These are phyloP conservation scores for Panurus biarmicus DNA, from an alignment of 2,113 vertebrate species.

Conservation along the genomic window DNA sequence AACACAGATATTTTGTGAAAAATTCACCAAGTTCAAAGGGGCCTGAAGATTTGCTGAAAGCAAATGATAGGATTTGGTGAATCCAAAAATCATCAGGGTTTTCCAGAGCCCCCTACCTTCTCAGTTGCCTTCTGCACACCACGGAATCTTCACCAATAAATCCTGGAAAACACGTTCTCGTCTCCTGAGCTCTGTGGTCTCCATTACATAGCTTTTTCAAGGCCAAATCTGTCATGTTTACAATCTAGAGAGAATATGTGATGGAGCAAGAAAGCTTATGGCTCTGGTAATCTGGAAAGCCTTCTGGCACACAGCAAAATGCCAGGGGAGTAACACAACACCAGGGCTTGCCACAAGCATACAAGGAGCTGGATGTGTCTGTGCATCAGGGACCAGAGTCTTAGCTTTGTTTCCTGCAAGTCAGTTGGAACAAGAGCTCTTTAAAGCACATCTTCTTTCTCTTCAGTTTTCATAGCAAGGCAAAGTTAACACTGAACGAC, in stretches of 20 bases:
- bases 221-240: neutral
- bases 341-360: neutral
- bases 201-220: neutral
- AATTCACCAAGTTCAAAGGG: neutral
- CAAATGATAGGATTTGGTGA: neutral
- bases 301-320: neutral
- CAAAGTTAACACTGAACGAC: neutral
- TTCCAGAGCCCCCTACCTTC: neutral
- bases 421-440: neutral
- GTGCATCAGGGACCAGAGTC: neutral
- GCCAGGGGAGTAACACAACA: neutral
- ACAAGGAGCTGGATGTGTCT: neutral
- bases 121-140: neutral
- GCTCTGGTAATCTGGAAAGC: neutral
- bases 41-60: neutral
- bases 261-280: neutral
- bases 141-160: neutral
- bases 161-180: neutral
- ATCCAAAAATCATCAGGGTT: neutral
- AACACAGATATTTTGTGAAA: neutral
- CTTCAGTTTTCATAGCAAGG: neutral
- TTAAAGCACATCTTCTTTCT: neutral
- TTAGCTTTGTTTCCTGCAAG: neutral
- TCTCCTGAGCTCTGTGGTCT: neutral
- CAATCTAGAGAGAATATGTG: neutral